Base-by-base conservation (phyloP, 2,888 invertebrate species). In the Oxystoma pomonae region DNA sequence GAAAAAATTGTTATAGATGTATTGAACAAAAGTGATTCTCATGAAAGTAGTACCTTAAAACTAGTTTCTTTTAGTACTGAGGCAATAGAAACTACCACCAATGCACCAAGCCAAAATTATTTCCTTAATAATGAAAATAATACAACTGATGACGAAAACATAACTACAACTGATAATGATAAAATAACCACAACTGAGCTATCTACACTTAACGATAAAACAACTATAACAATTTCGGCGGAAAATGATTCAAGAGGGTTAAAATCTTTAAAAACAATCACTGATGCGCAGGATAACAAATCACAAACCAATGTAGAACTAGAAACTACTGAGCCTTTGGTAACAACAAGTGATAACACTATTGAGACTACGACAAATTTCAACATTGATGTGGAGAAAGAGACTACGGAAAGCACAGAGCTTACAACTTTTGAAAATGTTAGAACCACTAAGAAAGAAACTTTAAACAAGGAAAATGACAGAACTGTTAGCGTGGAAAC, bases 301-400 rank as follows among this genome's bases (percentile, higher is more conserved):
- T 20, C 56, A 16, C 58, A 56, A 60, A 21, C 16, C 1, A 53
- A 19, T 9, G n/a, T 53, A 12, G 60, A 61, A 35, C 53, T 55
- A 3, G 59, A 61, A 7, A 66, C 58, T 5, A 35, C 67, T 53
- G 60, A 58, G n/a, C n/a, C n/a, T n/a, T n/a, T n/a, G n/a, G n/a
- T n/a, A n/a, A n/a, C n/a, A 16, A 58, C 61, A 16, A 62, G 59
- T 20, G 55, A 35, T 20, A 65, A 59, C 16, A 20, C 21, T 35
- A 60, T 58, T 1, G 64, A 63, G 56, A 64, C 35, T 58, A 55
- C 53, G 64, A 69, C 59, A 60, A 61, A 58, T 58, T 21, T 55
- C 51, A 61, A 51, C 57, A 61, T 17, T 63, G 71, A 70, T 16
- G 69, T 63, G 35, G n/a, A n/a, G n/a, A n/a, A n/a, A n/a, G n/a